Percentiles rank a stretch among this genome's conserved stretches.
Evolutionary conservation across 2,113 vertebrate species (phyloP).

Genomic region (Nannospalax galili): DNA sequence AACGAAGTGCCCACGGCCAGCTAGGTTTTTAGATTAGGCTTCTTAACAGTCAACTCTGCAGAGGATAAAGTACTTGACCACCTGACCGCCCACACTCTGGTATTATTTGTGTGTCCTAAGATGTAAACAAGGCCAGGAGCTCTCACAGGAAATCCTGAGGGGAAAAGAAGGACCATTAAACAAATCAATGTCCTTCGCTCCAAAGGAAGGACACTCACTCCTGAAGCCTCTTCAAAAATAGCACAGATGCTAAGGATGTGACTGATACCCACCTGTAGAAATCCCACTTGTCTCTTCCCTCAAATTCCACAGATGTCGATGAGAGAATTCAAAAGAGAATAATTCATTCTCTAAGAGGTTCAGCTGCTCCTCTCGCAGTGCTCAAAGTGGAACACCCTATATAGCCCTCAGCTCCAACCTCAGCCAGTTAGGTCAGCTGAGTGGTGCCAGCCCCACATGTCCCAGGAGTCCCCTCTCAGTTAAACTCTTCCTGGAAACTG

Average conservation of each 20-base stretch:
- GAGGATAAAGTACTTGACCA: conserved; percentile 23
- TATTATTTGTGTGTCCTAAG: conserved; percentile 55
- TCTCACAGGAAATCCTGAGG: conserved; percentile 59
- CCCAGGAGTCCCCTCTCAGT: not conserved
- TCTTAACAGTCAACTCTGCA: not conserved
- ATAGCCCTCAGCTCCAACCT: not conserved
- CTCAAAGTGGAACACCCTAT: not conserved
- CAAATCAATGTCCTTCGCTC: conserved; percentile 9
- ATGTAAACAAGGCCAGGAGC: conserved; percentile 48
- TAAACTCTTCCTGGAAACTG: conserved; percentile 51
- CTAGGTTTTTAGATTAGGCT: conserved; percentile 49
- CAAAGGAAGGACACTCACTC: conserved; percentile 61
- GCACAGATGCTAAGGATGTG: not conserved
- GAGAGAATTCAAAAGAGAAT: not conserved
- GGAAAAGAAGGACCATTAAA: not conserved
- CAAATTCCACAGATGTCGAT: not conserved
- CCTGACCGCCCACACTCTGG: not conserved
- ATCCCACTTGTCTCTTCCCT: not conserved
- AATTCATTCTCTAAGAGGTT: not conserved
- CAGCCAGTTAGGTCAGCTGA: fast-evolving
- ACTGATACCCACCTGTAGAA: conserved; percentile 1
- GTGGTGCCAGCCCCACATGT: not conserved
- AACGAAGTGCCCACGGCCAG: not conserved
- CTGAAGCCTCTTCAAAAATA: not conserved
- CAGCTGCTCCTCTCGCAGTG: not conserved